Percentiles rank a stretch among this genome's conserved stretches.
Evolutionary conservation across 2,797 vertebrate genomes (phyloP).

Genomic region (Sebastes kiyomatsui): DNA sequence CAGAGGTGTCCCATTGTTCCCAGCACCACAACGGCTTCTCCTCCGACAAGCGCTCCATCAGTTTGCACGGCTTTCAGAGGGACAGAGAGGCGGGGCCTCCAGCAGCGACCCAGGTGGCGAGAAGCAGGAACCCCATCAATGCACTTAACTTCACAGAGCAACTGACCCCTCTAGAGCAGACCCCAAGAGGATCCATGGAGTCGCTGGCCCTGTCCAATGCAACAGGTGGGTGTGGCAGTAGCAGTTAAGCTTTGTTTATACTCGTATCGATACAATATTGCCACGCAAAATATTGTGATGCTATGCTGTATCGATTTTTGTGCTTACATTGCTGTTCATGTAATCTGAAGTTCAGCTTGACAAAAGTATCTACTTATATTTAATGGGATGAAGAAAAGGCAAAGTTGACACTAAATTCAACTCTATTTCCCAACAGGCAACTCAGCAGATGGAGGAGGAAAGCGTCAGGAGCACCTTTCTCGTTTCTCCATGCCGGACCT

Average conservation of each 20-base stretch:
- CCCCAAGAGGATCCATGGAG: conserved; percentile 95
- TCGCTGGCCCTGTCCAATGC: conserved; percentile 92
- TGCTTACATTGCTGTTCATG: background rate
- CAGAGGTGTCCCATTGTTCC: conserved; percentile 83
- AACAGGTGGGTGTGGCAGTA: conserved; percentile 83
- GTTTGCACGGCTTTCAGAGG: conserved; percentile 92
- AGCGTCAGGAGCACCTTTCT: conserved; percentile 94
- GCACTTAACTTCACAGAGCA: conserved; percentile 93
- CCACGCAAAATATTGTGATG: too few species aligned
- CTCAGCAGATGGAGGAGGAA: conserved; percentile 90
- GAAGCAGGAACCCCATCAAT: conserved; percentile 93
- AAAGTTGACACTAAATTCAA: background rate
- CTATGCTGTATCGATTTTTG: background rate
- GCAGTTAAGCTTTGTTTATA: too few species aligned
- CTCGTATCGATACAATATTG: too few species aligned
- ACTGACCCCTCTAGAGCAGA: conserved; percentile 92
- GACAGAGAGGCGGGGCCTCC: conserved; percentile 77
- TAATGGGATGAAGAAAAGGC: background rate
- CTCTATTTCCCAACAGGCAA: conserved; percentile 80
- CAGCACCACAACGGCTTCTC: conserved; percentile 86
- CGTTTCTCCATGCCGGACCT: conserved; percentile 98
- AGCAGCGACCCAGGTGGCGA: conserved; percentile 85
- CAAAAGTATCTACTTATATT: background rate
- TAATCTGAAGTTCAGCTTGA: background rate
- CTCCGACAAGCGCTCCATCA: conserved; percentile 89